Percentiles rank a stretch among this genome's conserved stretches.
Conservation (phyloP, 2,113 vertebrate species). For the Phaetusa simplex region DNA sequence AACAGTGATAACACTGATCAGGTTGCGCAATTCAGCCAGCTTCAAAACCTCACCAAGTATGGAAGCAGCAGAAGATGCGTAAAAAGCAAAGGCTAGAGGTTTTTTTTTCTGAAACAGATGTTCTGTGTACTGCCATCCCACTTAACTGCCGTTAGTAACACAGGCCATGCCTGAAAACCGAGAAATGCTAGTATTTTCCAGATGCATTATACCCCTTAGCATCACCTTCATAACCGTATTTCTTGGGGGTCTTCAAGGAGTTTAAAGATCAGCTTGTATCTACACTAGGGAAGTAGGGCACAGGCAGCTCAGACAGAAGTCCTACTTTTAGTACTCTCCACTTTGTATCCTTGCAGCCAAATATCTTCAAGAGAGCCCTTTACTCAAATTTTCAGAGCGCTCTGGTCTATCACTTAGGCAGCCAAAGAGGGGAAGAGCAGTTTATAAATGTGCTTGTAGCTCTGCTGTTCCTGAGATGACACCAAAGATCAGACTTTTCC, state of each 20-base stretch:
- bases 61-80: neutral
- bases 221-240: neutral
- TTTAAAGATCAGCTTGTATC: neutral
- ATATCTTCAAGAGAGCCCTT: neutral
- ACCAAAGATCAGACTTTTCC: neutral
- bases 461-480: neutral
- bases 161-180: neutral
- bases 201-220: neutral
- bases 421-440: neutral
- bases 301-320: neutral
- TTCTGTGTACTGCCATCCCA: neutral
- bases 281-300: neutral
- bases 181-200: neutral
- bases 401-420: neutral
- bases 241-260: neutral
- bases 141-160: neutral
- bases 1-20: neutral
- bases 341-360: neutral
- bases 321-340: neutral
- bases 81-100: neutral
- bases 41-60: neutral
- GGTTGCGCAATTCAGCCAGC: neutral
- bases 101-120: neutral
- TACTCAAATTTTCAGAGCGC: neutral
- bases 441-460: neutral